Conservation (phyloP, 30 jellyfish, hydroid and myxozoan species). For the Aurelia sp. region DNA sequence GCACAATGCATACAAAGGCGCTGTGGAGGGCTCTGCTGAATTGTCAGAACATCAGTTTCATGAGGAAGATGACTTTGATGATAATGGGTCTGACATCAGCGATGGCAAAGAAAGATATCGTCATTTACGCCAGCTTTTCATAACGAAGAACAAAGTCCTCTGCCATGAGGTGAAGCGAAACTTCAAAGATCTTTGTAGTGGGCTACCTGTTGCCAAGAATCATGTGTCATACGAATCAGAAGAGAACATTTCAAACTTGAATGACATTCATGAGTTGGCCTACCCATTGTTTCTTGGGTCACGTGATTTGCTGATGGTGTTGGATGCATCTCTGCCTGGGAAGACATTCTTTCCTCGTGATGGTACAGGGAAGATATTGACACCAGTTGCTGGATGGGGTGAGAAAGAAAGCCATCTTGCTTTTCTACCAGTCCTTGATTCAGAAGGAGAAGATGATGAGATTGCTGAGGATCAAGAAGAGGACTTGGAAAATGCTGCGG, state of each 20-base stretch:
- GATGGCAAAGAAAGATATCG: constrained; percentile 48
- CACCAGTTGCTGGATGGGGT: constrained; percentile 87
- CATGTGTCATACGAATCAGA: constrained; percentile 6
- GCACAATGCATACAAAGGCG: not conserved
- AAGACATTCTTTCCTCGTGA: constrained; percentile 72
- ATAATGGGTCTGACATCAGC: not conserved
- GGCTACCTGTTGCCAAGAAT: constrained; percentile 33
- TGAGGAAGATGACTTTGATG: constrained; percentile 16
- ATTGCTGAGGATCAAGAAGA: constrained; percentile 25
- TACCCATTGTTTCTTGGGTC: constrained; percentile 87
- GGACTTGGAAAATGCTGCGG: constrained; percentile 16
- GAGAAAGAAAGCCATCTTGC: constrained; percentile 67
- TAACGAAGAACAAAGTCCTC: constrained; percentile 85
- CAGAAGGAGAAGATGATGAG: constrained; percentile 65
- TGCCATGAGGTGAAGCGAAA: constrained; percentile 78
- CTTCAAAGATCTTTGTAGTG: constrained; percentile 76
- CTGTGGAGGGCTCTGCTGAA: not conserved
- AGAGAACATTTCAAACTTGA: constrained; percentile 8
- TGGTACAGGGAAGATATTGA: constrained; percentile 53
- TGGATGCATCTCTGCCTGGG: constrained; percentile 88
- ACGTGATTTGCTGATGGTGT: constrained; percentile 70
- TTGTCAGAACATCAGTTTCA: not conserved
- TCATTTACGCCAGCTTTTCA: constrained; percentile 82
- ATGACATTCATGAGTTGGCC: constrained; percentile 7
- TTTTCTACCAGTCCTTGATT: constrained; percentile 62